These are phyloP conservation scores for Glyptemys insculpta DNA, from an alignment of 2,797 vertebrate species.

Conservation along the genomic window DNA sequence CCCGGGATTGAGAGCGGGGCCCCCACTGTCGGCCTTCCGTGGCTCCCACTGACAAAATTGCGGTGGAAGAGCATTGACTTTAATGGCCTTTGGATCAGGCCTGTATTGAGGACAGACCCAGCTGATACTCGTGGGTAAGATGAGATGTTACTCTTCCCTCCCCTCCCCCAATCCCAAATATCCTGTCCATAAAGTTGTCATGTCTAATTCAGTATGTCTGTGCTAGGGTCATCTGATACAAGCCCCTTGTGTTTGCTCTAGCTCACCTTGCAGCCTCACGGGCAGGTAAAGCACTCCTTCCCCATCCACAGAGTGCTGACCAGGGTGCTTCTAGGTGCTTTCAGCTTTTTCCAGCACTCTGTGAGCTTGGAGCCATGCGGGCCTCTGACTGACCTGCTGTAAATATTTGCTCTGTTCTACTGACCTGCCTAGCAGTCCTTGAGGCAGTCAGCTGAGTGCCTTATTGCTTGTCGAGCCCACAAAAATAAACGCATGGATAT, in stretches of 20 bases:
- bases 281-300: background rate
- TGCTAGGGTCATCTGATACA: background rate
- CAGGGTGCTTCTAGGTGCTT: background rate
- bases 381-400: background rate
- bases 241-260: background rate
- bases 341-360: background rate
- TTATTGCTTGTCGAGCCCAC: conserved; percentile 47
- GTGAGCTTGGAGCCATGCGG: background rate
- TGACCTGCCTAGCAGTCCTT: conserved; percentile 21
- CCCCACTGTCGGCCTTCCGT: too few species aligned
- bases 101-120: background rate
- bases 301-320: background rate
- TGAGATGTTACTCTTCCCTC: conserved; percentile 31
- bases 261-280: background rate
- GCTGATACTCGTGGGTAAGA: conserved; percentile 36
- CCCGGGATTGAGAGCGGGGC: too few species aligned
- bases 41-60: fast-evolving
- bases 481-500: conserved; percentile 73
- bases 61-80: background rate
- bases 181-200: conserved; percentile 6
- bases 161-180: background rate
- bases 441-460: conserved; percentile 35
- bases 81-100: background rate
- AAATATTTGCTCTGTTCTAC: conserved; percentile 48
- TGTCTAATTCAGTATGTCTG: background rate